A percentile compares a stretch with the other conserved stretches of the same genome.
Evolutionary conservation across 2,888 invertebrate species (phyloP).

Genomic region (Pyrgus malvae): DNA sequence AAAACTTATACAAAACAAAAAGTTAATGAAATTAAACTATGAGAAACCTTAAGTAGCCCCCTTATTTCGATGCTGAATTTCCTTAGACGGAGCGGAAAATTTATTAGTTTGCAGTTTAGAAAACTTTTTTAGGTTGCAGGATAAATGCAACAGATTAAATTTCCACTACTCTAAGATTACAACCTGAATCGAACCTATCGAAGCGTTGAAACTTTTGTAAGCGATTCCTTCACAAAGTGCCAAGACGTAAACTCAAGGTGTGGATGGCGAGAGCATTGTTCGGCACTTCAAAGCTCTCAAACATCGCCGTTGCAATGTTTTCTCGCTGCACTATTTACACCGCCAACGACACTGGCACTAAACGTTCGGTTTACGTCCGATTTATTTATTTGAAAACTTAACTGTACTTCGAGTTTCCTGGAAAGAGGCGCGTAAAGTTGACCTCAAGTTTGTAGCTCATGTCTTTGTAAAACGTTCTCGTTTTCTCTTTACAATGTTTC

Average conservation of each 20-base stretch:
- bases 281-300: slow-evolving; percentile 41
- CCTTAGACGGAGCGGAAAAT: too few relatives aligned
- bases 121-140: too few relatives aligned
- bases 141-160: too few relatives aligned
- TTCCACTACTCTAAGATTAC: too few relatives aligned
- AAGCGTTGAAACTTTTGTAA: not conserved
- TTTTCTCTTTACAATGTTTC: too few relatives aligned
- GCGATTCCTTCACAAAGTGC: slow-evolving; percentile 3
- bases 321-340: slow-evolving; percentile 36
- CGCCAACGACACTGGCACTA: slow-evolving; percentile 21
- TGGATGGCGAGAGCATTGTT: slow-evolving; percentile 15
- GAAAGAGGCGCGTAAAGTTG: not conserved
- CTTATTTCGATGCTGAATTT: too few relatives aligned
- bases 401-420: slow-evolving; percentile 6
- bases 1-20: too few relatives aligned
- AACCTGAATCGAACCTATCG: not conserved
- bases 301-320: slow-evolving; percentile 52
- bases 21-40: too few relatives aligned
- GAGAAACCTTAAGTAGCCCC: too few relatives aligned
- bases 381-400: slow-evolving; percentile 23
- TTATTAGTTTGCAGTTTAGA: too few relatives aligned
- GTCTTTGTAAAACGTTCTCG: not conserved
- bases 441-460: not conserved
- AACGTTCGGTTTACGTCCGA: slow-evolving; percentile 19
- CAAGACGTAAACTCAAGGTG: slow-evolving; percentile 11